Evolutionary conservation across 1,140 invertebrate species (phyloP).

Genomic region (Adoxophyes honmai): DNA sequence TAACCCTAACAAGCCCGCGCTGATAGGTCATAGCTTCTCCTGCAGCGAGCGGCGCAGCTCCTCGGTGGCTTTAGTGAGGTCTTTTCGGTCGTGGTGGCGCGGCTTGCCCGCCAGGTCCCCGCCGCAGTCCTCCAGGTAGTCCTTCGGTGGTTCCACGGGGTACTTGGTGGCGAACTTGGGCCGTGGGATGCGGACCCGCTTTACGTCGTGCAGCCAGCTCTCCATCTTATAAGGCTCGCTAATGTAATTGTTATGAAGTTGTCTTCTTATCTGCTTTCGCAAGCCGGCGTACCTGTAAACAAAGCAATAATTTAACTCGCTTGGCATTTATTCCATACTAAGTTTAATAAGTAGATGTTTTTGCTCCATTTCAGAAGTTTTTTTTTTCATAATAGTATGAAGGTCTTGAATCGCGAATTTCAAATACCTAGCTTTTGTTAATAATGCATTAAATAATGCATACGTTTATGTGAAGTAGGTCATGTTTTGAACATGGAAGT

Average conservation of each 20-base stretch:
- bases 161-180: constrained; percentile 87
- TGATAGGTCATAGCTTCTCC: constrained; percentile 82
- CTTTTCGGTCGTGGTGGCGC: constrained; percentile 65
- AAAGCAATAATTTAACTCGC: background rate
- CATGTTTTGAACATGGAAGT: too few species aligned
- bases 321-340: too few species aligned
- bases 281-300: constrained; percentile 8
- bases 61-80: constrained; percentile 84
- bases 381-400: too few species aligned
- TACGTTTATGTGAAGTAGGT: too few species aligned
- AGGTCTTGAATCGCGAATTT: too few species aligned
- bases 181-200: constrained; percentile 87
- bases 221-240: constrained; percentile 79
- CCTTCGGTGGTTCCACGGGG: constrained; percentile 82
- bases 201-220: constrained; percentile 89
- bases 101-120: constrained; percentile 61
- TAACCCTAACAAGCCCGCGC: constrained; percentile 33
- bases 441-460: too few species aligned
- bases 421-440: too few species aligned
- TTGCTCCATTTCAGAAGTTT: too few species aligned
- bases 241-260: constrained; percentile 10
- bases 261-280: background rate
- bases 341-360: too few species aligned
- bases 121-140: constrained; percentile 78
- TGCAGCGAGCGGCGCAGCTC: constrained; percentile 84